Evolutionary conservation across 2,113 vertebrate genomes (phyloP), one percentile per base, ranked within the genome.

Genomic region (Nanorana parkeri): DNA sequence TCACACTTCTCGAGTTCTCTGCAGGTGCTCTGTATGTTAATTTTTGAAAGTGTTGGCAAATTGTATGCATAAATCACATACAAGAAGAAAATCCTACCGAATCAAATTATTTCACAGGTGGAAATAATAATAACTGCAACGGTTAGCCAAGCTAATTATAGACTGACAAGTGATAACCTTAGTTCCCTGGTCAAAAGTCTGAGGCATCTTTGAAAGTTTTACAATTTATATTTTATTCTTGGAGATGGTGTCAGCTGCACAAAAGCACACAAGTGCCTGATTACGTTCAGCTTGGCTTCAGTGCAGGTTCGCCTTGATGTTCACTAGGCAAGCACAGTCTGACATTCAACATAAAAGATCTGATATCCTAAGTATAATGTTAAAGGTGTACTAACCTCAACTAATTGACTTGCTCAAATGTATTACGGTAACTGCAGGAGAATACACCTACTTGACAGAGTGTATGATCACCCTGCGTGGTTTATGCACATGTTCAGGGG

Each of bases 1-100:
- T 65, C 24, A 29, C 75, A 77, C 41, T 28, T 28, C 41, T 54
- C 61, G n/a, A 20, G 29, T 88, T 90, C 90, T 91, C 89, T 89
- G 91, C 92, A 91, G 92, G 92, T 88, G 91, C 89, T 93, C 94
- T 93, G 94, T 93, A 94, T 94, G 93, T 93, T 94, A 94, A 95
- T 95, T 93, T 91, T 90, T 90, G 90, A 94, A 95, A 94, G 93
- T 93, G 93, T 94, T 95, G 94, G 93, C 94, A 94, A 93, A 94
- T 92, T 87, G 89, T 90, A 92, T 92, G 93, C 92, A 94, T 95
- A 94, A 94, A 95, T 95, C 94, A 93, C 92, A 93, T 90, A 94
- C 91, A 94, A 93, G 93, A 91, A 77, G 61, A 77, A 65, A 54
- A 77, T 51, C 63, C 28, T 80, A 32, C 67, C 28, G 56, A 32